Base-by-base conservation (phyloP, 1,140 invertebrate genomes). In the Meloidogyne floridensis region DNA sequence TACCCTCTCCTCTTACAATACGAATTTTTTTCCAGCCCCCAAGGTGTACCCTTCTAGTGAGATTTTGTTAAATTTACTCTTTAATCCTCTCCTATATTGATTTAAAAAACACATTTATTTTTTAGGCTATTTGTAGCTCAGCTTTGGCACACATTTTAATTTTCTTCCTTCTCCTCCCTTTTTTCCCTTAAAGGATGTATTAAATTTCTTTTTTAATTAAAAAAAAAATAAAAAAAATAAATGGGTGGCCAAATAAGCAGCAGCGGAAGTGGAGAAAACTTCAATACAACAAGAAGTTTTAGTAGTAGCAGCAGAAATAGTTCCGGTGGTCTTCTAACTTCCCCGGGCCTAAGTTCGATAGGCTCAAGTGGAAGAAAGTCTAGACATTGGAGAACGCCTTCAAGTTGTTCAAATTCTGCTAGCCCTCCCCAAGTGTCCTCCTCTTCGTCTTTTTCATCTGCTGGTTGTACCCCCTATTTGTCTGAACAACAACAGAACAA, bases 231-330 rank as follows among this genome's bases (percentile, higher is more conserved):
- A 65, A 65, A 65, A 9, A 59, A 15, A 59, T 3, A 15, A n/a
- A 65, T 65, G 59, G 59, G 59, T 65, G 59, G 59, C 15, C 59
- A 65, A 65, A 65, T 65, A 65, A 65, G 59, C 59, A 65, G 59
- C 59, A 65, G 59, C n/a, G 59, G 59, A n/a, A 65, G 59, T 18
- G 59, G 59, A n/a, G 59, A 65, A 65, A 65, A 65, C 5, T 65
- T 65, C n/a, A 65, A 65, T 8, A 65, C 59, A 59, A 59, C 56
- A n/a, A 3, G 5, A 65, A 65, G 56, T 59, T 15, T 59, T 15
- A 59, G 56, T 15, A 59, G 56, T 1, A 65, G 10, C 7, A 65
- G 56, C 11, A 65, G 59, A 3, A 65, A 13, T 15, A 59, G 15
- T 59, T 59, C 59, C 5, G 13, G 3, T 15, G 11, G 47, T 47